These are phyloP conservation scores for Archips crataeganus DNA, from an alignment of 2,888 invertebrate species.

Conservation along the genomic window DNA sequence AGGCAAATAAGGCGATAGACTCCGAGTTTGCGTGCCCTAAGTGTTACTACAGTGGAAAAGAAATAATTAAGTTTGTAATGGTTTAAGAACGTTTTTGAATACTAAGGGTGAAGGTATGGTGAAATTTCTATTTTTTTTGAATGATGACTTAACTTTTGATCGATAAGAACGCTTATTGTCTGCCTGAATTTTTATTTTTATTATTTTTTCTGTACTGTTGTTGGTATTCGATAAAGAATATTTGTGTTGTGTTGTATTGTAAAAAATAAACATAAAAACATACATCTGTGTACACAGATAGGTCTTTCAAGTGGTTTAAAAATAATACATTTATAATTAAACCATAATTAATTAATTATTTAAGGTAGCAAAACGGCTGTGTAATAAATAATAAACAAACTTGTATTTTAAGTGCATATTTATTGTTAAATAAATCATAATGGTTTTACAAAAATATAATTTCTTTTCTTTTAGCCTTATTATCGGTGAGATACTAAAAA, in stretches of 20 bases:
- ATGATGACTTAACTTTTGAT: too few species aligned
- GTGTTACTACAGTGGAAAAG: slow-evolving; percentile 84
- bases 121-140: too few species aligned
- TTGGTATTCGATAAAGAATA: too few species aligned
- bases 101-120: not conserved
- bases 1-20: slow-evolving; percentile 89
- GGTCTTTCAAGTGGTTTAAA: too few species aligned
- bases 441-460: not conserved
- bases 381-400: not conserved
- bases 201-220: too few species aligned
- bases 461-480: not conserved
- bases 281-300: too few species aligned
- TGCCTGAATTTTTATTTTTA: too few species aligned
- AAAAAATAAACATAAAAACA: too few species aligned
- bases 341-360: too few species aligned
- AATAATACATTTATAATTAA: not conserved
- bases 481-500: slow-evolving; percentile 1
- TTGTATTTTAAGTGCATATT: not conserved
- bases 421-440: slow-evolving; percentile 7
- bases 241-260: too few species aligned
- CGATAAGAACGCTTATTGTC: too few species aligned
- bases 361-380: not conserved
- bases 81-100: slow-evolving; percentile 23
- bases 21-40: slow-evolving; percentile 88
- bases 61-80: slow-evolving; percentile 63